These are phyloP conservation scores for Pyrgus malvae DNA, from an alignment of 2,888 invertebrate species.

Conservation along the genomic window DNA sequence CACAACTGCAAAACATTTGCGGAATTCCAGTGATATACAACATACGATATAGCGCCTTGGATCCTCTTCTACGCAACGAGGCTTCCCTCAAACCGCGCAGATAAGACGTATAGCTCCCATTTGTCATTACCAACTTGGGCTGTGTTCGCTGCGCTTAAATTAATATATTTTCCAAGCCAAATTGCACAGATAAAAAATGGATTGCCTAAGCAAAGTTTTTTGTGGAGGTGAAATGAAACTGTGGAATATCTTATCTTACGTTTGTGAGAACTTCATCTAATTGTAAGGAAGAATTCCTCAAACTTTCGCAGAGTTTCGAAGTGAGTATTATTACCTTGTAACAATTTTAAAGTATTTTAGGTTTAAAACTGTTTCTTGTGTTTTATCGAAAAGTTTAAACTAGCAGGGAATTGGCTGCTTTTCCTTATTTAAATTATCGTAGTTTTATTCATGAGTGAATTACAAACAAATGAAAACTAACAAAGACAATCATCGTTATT, in stretches of 20 bases:
- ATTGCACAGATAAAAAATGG: slow-evolving; percentile 26
- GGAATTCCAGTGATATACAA: too few species aligned
- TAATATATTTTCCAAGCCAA: slow-evolving; percentile 36
- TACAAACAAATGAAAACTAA: too few species aligned
- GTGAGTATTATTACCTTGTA: not conserved
- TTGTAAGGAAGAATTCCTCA: not conserved
- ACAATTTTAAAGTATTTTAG: not conserved
- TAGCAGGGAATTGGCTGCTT: too few species aligned
- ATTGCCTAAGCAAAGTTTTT: slow-evolving; percentile 26
- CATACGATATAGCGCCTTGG: too few species aligned
- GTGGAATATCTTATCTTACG: slow-evolving; percentile 18
- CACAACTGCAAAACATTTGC: too few species aligned
- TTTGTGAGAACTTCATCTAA: slow-evolving; percentile 18
- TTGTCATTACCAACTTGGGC: slow-evolving; percentile 66
- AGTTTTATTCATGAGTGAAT: too few species aligned
- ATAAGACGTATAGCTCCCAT: slow-evolving; percentile 59
- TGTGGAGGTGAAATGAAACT: slow-evolving; percentile 6
- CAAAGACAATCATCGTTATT: too few species aligned
- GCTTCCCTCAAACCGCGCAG: slow-evolving; percentile 52
- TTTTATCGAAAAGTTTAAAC: too few species aligned
- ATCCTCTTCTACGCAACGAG: slow-evolving; percentile 32
- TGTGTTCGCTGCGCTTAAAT: slow-evolving; percentile 45
- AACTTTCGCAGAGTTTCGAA: slow-evolving; percentile 1
- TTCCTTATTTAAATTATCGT: too few species aligned
- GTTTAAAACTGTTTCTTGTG: not conserved